Conservation (phyloP, 2,888 invertebrate genomes). For the Colletes collaris region DNA sequence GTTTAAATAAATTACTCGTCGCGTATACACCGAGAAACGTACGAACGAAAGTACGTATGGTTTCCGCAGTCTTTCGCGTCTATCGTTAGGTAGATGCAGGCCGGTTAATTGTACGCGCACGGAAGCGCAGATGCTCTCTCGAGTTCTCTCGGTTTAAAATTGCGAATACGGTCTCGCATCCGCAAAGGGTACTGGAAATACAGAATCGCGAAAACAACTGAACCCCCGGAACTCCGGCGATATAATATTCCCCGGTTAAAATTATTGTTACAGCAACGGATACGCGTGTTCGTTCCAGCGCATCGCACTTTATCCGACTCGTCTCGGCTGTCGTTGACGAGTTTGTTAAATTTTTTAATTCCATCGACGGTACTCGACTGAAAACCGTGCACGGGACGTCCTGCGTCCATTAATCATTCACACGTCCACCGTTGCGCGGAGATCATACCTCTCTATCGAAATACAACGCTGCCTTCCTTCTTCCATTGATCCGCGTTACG, state of each 20-base stretch:
- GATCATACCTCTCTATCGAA: constrained; percentile 60
- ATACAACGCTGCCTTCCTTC: constrained; percentile 1
- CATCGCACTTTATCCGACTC: constrained; percentile 48
- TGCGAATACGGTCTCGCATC: constrained; percentile 8
- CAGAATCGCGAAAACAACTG: constrained; percentile 29
- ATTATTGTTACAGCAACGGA: constrained; percentile 52
- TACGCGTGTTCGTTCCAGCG: constrained; percentile 10
- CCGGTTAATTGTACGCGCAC: constrained; percentile 49
- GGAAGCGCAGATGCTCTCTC: constrained; percentile 31
- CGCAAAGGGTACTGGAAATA: constrained; percentile 40
- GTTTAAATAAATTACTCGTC: no score
- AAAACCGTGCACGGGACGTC: constrained; percentile 41
- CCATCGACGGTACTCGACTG: constrained; percentile 45
- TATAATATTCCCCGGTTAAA: constrained; percentile 55
- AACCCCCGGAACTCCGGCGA: constrained; percentile 11
- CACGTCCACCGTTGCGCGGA: constrained; percentile 44
- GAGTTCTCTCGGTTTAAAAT: constrained; percentile 34
- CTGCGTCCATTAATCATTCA: constrained; percentile 62
- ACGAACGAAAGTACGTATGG: not conserved
- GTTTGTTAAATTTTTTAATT: constrained; percentile 67
- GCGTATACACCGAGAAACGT: no score
- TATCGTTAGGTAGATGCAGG: constrained; percentile 24
- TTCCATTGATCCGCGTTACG: no score
- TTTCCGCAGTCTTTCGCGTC: constrained; percentile 31
- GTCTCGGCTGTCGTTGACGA: constrained; percentile 45